Evolutionary conservation across 2,797 vertebrate genomes (phyloP).

Genomic region (Echiichthys vipera): DNA sequence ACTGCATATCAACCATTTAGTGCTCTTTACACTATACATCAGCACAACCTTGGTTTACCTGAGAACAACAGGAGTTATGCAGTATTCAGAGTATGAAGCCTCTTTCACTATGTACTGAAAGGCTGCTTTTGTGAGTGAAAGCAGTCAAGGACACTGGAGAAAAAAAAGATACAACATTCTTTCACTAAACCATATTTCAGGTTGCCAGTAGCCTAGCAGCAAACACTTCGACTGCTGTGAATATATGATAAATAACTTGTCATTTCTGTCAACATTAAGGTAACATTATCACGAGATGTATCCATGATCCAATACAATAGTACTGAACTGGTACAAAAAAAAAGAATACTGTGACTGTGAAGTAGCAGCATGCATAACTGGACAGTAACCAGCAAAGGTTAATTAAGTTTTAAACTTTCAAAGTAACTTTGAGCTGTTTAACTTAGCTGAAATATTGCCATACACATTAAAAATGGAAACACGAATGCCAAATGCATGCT

Average conservation of each 20-base stretch:
- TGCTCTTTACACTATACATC: slow-evolving; percentile 57
- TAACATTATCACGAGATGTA: neutral
- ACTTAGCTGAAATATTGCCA: no score
- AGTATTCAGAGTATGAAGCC: slow-evolving; percentile 53
- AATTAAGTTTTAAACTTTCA: no score
- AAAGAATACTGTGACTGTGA: no score
- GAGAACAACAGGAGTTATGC: slow-evolving; percentile 62
- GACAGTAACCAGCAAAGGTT: no score
- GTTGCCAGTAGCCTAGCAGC: slow-evolving; percentile 61
- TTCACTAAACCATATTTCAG: slow-evolving; percentile 61
- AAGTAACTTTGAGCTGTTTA: no score
- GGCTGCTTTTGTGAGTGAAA: slow-evolving; percentile 56
- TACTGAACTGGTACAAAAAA: neutral
- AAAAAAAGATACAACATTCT: slow-evolving; percentile 57
- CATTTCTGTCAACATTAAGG: neutral
- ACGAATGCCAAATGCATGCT: no score
- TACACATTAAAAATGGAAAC: no score
- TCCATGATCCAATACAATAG: neutral
- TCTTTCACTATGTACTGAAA: slow-evolving; percentile 52
- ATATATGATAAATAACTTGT: slow-evolving; percentile 5
- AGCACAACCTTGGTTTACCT: slow-evolving; percentile 73
- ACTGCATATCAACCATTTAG: slow-evolving; percentile 45
- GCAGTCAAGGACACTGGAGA: slow-evolving; percentile 69
- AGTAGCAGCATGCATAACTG: no score
- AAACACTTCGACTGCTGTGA: slow-evolving; percentile 27